Evolutionary conservation across 2,113 vertebrate species (phyloP).

Genomic region (Toxotes jaculatrix): DNA sequence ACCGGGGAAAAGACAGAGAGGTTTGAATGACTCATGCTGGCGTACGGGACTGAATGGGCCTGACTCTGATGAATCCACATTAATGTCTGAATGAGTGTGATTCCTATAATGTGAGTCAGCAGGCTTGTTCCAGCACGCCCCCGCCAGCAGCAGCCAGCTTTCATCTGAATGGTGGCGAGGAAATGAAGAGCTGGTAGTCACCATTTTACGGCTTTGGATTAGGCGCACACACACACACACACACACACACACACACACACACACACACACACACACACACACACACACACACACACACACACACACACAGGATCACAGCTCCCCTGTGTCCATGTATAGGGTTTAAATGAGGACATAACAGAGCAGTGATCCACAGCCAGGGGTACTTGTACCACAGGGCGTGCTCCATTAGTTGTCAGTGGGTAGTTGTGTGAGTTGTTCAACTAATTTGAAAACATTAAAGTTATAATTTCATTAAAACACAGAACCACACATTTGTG

Average conservation of each 20-base stretch:
- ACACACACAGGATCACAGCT: background rate
- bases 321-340: slow-evolving; percentile 18
- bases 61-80: slow-evolving; percentile 19
- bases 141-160: background rate
- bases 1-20: background rate
- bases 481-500: no score
- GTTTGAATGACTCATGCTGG: slow-evolving; percentile 23
- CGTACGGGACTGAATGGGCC: background rate
- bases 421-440: no score
- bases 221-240: slow-evolving; percentile 2
- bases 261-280: slow-evolving; percentile 6
- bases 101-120: slow-evolving; percentile 50
- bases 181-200: slow-evolving; percentile 32
- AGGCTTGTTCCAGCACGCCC: slow-evolving; percentile 49
- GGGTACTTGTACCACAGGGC: background rate
- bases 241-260: background rate
- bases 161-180: slow-evolving; percentile 33
- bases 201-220: slow-evolving; percentile 36
- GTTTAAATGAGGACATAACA: slow-evolving; percentile 44
- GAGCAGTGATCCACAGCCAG: background rate
- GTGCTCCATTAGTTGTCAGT: no score
- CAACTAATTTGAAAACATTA: no score
- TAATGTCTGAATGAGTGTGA: slow-evolving; percentile 10
- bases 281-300: slow-evolving; percentile 16
- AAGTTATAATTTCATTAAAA: no score